Evolutionary conservation across 2,888 invertebrate genomes (phyloP).

Genomic region (Acholoe squamosa): DNA sequence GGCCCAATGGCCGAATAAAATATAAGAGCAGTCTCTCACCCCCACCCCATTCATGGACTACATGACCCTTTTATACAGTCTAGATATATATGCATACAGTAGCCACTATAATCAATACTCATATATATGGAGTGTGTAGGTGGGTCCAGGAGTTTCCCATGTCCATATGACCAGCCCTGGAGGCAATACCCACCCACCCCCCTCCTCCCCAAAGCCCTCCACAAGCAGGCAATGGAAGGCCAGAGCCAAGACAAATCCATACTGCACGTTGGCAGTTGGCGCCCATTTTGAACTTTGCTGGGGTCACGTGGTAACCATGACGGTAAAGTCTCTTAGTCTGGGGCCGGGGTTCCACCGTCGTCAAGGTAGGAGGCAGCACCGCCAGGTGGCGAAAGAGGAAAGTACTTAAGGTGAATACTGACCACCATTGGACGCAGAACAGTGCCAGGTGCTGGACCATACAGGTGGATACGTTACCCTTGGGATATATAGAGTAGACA

Average conservation of each 20-base stretch:
- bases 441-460: neutral
- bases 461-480: too few relatives aligned
- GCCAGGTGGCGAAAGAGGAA: neutral
- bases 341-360: neutral
- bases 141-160: too few relatives aligned
- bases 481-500: neutral
- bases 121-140: too few relatives aligned
- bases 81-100: too few relatives aligned
- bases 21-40: too few relatives aligned
- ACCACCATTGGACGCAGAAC: neutral
- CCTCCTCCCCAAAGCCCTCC: neutral
- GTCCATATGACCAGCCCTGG: too few relatives aligned
- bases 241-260: slow-evolving; percentile 7
- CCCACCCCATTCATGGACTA: too few relatives aligned
- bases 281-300: slow-evolving; percentile 27
- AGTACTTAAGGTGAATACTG: neutral
- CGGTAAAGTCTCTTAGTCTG: neutral
- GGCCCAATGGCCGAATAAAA: too few relatives aligned
- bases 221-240: neutral
- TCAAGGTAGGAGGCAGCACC: neutral
- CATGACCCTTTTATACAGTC: too few relatives aligned
- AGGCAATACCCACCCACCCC: too few relatives aligned
- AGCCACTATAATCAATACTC: too few relatives aligned
- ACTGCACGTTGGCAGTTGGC: neutral
- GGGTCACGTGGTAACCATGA: slow-evolving; percentile 8